A percentile compares a stretch with the other conserved stretches of the same genome.
phyloP scores from a whole-genome alignment of 2,888 invertebrate species.

The Globia sparganii region DNA sequence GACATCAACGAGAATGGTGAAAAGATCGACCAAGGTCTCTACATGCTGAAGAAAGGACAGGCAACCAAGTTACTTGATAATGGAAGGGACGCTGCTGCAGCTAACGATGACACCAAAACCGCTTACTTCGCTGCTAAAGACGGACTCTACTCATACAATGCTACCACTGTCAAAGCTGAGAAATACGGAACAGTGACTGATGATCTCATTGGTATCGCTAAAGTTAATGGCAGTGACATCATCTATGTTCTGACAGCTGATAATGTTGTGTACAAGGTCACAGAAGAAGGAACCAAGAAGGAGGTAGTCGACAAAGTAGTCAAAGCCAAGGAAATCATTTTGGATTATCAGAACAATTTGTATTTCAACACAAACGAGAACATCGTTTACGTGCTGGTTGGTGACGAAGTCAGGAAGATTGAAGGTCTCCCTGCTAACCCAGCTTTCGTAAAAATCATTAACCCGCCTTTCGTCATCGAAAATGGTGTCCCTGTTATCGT shows the following conservation, averaged over 20 bases:
- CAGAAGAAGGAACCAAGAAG: constrained; percentile 77
- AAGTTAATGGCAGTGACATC: constrained; percentile 71
- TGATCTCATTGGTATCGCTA: constrained; percentile 74
- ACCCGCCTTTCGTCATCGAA: constrained; percentile 75
- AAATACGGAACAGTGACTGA: constrained; percentile 79
- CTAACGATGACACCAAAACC: constrained; percentile 67
- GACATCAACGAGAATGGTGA: constrained; percentile 65
- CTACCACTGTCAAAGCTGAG: constrained; percentile 65
- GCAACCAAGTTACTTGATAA: constrained; percentile 73
- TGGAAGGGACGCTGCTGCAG: constrained; percentile 72
- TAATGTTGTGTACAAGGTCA: constrained; percentile 78
- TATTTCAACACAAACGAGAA: constrained; percentile 77
- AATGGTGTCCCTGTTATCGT: constrained; percentile 72
- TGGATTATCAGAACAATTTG: constrained; percentile 79
- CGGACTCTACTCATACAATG: constrained; percentile 76
- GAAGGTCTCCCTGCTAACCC: constrained; percentile 75
- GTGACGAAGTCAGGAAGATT: constrained; percentile 72
- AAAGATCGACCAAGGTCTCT: constrained; percentile 72
- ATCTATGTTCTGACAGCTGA: constrained; percentile 79
- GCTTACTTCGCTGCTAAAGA: constrained; percentile 77
- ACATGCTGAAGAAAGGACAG: constrained; percentile 61
- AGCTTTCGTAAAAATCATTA: constrained; percentile 70
- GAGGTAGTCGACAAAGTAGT: constrained; percentile 72
- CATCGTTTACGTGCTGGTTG: constrained; percentile 69
- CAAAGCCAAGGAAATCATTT: constrained; percentile 76